Base-by-base conservation (phyloP, 2,113 vertebrate genomes). In the Lathamus discolor region DNA sequence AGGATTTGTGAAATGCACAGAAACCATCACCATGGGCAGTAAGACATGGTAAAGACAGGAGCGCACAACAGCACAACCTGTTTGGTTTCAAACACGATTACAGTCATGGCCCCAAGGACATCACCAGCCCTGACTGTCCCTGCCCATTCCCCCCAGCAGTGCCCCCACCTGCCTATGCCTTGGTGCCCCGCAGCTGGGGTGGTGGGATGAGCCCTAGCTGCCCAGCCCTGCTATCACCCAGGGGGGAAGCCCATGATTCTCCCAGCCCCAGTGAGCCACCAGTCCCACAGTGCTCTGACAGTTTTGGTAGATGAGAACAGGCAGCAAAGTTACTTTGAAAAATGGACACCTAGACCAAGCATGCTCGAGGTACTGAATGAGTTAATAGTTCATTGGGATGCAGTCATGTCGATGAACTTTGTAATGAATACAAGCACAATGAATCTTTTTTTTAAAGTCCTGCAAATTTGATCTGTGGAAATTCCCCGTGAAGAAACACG, bases 91-190 rank as follows among this genome's bases (percentile, higher is more conserved):
- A 46, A 29, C 23, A 46, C 7, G 10, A 18, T 54, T 54, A 41
- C 33, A 33, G 23, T n/a, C 43, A 24, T 0, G 35, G 10, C 9
- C 19, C 33, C 2, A 2, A 61, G 27, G 33, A 6, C 29, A 23
- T 15, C 0, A 0, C 7, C 9, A 86, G 17, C 43, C 17, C 57
- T 19, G 46, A 17, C 16, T 1, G 1, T 23, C 19, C 28, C 37
- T 70, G 41, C 3, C 4, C 22, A 25, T 4, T 35, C 33, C 35
- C 3, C 24, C 6, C 11, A 31, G 20, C n/a, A 6, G 11, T 74
- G 0, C 19, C 10, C 22, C 3, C 9, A 11, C 24, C 10, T 55
- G 19, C 28, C 43, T 14, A 4, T 6, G 11, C 2, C 18, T 35
- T 4, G 7, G 25, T n/a, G 61, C 15, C 18, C 52, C 18, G 23